These are phyloP conservation scores for Egretta garzetta DNA, from an alignment of 2,113 vertebrate species.

Conservation along the genomic window DNA sequence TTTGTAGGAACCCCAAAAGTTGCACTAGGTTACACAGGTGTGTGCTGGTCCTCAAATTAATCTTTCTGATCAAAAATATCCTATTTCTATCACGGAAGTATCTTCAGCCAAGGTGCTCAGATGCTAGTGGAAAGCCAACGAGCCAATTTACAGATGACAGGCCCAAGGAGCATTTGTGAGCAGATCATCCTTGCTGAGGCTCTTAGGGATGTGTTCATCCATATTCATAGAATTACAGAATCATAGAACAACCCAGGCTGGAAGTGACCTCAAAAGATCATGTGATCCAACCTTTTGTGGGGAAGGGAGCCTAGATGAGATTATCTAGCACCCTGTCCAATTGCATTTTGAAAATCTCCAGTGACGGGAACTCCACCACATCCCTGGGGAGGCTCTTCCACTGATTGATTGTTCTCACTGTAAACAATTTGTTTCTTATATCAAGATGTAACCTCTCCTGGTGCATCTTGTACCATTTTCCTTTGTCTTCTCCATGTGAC, in stretches of 20 bases:
- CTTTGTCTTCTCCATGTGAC: background rate
- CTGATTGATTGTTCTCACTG: background rate
- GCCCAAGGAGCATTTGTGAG: accelerated
- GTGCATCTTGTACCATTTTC: background rate
- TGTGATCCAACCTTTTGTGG: background rate
- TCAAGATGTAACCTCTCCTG: background rate
- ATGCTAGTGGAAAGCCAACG: background rate
- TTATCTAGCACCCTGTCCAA: no score
- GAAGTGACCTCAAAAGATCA: background rate
- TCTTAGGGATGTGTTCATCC: background rate
- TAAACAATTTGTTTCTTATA: background rate
- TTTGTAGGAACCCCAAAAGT: background rate
- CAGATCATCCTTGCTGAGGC: no score
- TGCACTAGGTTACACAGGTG: background rate
- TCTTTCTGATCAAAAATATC: background rate
- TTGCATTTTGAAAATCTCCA: background rate
- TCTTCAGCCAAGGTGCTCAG: background rate
- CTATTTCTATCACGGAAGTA: background rate
- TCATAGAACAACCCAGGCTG: background rate
- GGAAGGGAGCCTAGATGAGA: background rate
- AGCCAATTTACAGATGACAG: background rate
- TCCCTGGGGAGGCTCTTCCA: background rate
- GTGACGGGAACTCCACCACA: background rate
- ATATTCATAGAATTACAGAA: background rate
- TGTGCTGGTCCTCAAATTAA: background rate